These are phyloP conservation scores for Plodia interpunctella DNA, from an alignment of 1,140 invertebrate species.

Conservation along the genomic window DNA sequence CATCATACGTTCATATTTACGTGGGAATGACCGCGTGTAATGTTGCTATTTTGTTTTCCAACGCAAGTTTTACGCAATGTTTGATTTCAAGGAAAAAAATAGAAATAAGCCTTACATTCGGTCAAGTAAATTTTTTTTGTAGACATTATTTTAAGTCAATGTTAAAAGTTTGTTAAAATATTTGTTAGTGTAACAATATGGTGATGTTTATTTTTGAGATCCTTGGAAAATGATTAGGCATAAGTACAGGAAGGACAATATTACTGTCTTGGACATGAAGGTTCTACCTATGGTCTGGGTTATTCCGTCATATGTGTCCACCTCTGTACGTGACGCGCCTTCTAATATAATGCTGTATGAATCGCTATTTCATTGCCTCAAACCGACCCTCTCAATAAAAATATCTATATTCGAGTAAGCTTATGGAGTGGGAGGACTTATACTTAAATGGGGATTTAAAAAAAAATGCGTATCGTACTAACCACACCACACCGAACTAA, in stretches of 20 bases:
- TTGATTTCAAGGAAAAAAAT: too few species aligned
- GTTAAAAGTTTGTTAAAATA: too few species aligned
- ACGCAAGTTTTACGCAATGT: too few species aligned
- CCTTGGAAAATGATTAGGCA: conserved; percentile 28
- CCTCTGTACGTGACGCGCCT: neutral
- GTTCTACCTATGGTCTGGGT: neutral
- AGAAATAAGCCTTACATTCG: too few species aligned
- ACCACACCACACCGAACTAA: too few species aligned
- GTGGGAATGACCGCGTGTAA: conserved; percentile 14
- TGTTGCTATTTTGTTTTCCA: neutral
- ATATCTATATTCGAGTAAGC: neutral
- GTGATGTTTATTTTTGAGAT: conserved; percentile 13
- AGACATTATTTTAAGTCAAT: too few species aligned
- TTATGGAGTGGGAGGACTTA: too few species aligned
- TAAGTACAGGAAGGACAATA: neutral
- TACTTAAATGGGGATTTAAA: too few species aligned
- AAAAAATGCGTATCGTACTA: too few species aligned
- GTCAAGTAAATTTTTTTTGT: too few species aligned
- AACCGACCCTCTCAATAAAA: neutral
- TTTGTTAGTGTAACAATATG: too few species aligned
- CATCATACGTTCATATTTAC: conserved; percentile 39
- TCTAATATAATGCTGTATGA: neutral
- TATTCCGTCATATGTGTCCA: conserved; percentile 4
- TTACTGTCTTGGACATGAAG: neutral
- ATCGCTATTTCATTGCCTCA: conserved; percentile 4